Conservation (phyloP, 2,113 vertebrate genomes). For the Antennarius striatus region DNA sequence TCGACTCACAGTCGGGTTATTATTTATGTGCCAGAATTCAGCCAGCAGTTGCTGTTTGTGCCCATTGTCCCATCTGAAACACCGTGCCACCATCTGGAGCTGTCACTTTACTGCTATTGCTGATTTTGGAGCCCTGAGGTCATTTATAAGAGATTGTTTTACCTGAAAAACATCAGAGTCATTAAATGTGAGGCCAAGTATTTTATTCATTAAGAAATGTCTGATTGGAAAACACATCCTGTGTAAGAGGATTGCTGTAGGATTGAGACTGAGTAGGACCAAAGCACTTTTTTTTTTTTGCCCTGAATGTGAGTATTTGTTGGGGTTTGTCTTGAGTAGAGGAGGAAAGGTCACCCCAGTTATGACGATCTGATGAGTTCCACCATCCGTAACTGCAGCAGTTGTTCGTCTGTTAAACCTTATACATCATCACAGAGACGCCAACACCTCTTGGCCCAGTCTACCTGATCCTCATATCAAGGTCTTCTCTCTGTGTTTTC, state of each 20-base stretch:
- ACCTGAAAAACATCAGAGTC: constrained; percentile 2
- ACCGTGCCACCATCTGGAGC: constrained; percentile 72
- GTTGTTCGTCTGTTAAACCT: constrained; percentile 48
- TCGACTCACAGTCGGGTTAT: constrained; percentile 77
- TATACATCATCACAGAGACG: constrained; percentile 38
- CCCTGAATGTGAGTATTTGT: not conserved
- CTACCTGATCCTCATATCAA: constrained; percentile 36
- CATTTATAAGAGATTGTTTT: not conserved
- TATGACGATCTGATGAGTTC: not conserved
- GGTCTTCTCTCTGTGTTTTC: constrained; percentile 22
- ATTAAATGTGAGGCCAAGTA: not conserved
- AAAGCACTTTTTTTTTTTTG: too few relatives aligned
- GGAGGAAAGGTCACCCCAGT: constrained; percentile 11
- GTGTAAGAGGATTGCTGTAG: too few relatives aligned
- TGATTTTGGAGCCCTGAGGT: constrained; percentile 13
- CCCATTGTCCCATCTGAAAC: constrained; percentile 61
- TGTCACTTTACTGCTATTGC: constrained; percentile 65
- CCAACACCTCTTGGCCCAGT: constrained; percentile 3
- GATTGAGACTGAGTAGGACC: too few relatives aligned
- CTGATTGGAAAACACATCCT: too few relatives aligned
- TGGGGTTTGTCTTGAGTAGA: not conserved
- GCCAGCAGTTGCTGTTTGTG: constrained; percentile 69
- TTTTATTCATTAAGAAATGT: too few relatives aligned
- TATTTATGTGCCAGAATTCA: constrained; percentile 81
- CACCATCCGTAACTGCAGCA: constrained; percentile 19